Evolutionary conservation across 2,113 vertebrate species (phyloP).

Genomic region (Oreochromis aureus): DNA sequence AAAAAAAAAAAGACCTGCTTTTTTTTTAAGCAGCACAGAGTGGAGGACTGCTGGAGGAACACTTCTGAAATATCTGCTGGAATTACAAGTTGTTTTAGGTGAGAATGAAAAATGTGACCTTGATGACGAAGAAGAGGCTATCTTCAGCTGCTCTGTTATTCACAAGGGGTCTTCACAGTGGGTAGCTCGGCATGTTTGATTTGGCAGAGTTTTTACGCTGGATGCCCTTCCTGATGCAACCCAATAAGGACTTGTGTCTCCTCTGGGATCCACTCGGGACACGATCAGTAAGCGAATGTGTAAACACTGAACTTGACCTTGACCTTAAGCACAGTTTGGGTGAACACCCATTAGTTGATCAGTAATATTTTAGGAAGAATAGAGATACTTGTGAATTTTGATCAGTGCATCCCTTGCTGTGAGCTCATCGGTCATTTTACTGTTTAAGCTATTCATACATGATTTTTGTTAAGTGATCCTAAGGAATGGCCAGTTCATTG

Average conservation of each 20-base stretch:
- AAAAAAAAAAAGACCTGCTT: no score
- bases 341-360: not conserved
- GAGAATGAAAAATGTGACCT: not conserved
- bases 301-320: not conserved
- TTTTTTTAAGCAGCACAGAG: not conserved
- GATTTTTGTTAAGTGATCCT: not conserved
- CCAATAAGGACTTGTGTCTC: not conserved
- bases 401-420: rapidly evolving
- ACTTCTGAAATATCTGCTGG: not conserved
- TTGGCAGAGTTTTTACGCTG: not conserved
- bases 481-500: not conserved
- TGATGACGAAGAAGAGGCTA: not conserved
- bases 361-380: not conserved
- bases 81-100: not conserved
- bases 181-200: not conserved
- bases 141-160: not conserved
- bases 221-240: not conserved
- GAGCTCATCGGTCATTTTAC: not conserved
- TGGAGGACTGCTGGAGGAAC: not conserved
- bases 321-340: not conserved
- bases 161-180: not conserved
- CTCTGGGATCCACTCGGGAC: not conserved
- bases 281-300: rapidly evolving
- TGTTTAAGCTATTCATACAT: rapidly evolving
- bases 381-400: not conserved